Conservation (phyloP, 2,797 vertebrate species). For the Gymnocypris eckloni region DNA sequence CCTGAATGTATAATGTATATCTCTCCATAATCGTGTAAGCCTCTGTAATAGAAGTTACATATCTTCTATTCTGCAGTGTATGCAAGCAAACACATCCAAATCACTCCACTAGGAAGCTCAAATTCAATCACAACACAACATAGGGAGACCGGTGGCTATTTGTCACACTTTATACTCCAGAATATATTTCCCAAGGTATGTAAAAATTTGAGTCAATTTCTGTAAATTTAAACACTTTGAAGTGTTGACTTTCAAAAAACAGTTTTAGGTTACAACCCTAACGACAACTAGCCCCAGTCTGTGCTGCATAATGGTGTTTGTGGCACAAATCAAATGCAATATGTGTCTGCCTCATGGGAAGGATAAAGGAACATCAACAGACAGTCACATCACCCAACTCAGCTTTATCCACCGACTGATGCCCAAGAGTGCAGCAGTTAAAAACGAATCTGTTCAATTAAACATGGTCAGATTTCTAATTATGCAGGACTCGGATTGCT, state of each 20-base stretch:
- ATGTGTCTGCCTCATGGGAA: slow-evolving; percentile 29
- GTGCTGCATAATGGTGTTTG: neutral
- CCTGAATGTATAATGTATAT: slow-evolving; percentile 12
- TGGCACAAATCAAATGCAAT: slow-evolving; percentile 8
- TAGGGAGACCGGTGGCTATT: neutral
- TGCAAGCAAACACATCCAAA: neutral
- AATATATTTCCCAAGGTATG: neutral
- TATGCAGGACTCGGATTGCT: slow-evolving; percentile 66
- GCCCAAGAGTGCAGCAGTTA: slow-evolving; percentile 67
- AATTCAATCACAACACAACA: slow-evolving; percentile 11
- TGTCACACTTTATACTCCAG: neutral
- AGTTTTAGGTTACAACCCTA: neutral
- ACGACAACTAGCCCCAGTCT: neutral
- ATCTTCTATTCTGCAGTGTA: slow-evolving; percentile 7
- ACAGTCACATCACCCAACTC: slow-evolving; percentile 38
- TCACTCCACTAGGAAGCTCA: slow-evolving; percentile 1
- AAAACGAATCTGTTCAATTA: slow-evolving; percentile 68
- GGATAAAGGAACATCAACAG: slow-evolving; percentile 37
- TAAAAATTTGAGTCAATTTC: neutral
- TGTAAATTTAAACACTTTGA: neutral
- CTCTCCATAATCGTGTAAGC: slow-evolving; percentile 14
- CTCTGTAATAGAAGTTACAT: neutral
- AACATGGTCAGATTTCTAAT: slow-evolving; percentile 73
- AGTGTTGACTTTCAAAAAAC: slow-evolving; percentile 1
- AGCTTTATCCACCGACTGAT: slow-evolving; percentile 56